phyloP scores from a whole-genome alignment of 2,113 vertebrate genomes.

The Empidonax alnorum region DNA sequence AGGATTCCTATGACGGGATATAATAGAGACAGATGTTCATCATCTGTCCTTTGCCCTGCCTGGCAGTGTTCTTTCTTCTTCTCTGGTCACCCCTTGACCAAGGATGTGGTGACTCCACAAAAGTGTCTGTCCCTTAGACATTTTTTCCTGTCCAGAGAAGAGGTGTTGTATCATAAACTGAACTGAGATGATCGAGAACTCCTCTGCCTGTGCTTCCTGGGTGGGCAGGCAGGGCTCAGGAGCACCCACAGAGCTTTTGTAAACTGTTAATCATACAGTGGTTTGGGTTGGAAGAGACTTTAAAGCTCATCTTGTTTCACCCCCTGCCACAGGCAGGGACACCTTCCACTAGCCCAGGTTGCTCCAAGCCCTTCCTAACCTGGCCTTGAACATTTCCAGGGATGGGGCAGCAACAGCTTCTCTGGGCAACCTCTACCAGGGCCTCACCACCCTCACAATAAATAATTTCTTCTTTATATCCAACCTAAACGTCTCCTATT shows the following conservation, averaged over 20 bases:
- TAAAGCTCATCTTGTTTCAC: not conserved
- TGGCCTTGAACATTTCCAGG: not conserved
- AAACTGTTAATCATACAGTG: not conserved
- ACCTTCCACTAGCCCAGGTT: accelerated
- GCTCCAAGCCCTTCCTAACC: not conserved
- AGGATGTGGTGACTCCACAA: not conserved
- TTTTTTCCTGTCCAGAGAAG: not conserved
- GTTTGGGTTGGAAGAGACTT: not conserved
- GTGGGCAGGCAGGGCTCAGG: not conserved
- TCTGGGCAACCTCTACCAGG: not conserved
- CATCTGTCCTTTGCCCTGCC: not conserved
- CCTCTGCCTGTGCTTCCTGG: not conserved
- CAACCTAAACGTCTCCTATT: not conserved
- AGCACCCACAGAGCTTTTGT: not conserved
- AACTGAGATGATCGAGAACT: accelerated
- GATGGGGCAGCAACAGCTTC: not conserved
- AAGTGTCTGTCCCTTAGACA: accelerated
- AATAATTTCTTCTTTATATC: accelerated
- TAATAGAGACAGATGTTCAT: not conserved
- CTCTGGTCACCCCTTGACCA: accelerated
- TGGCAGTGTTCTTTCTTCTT: not conserved
- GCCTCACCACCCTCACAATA: accelerated
- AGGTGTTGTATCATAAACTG: not conserved
- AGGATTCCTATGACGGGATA: not conserved
- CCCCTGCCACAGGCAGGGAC: not conserved